Evolutionary conservation across 2,113 vertebrate species (phyloP).

Genomic region (Lipotes vexillifer): DNA sequence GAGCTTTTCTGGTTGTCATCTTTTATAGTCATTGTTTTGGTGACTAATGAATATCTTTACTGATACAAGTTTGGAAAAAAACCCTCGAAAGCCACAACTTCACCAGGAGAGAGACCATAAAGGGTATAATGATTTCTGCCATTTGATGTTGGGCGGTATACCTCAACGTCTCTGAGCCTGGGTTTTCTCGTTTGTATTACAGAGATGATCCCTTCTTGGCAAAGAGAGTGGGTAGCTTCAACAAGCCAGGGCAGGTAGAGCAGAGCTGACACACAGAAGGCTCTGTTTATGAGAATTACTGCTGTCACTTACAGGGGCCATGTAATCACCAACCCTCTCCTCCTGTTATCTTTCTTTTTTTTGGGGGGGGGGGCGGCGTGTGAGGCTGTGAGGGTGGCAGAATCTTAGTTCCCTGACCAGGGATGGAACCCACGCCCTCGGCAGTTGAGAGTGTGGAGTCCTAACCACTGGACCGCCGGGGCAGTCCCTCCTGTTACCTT

Average conservation of each 20-base stretch:
- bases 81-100: not conserved
- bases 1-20: not conserved
- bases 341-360: not conserved
- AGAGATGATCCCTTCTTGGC: not conserved
- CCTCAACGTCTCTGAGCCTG: not conserved
- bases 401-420: no score
- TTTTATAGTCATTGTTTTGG: not conserved
- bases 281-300: not conserved
- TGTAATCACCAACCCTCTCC: accelerated
- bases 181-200: not conserved
- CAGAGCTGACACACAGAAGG: not conserved
- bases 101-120: no score
- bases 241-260: not conserved
- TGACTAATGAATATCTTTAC: not conserved
- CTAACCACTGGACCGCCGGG: no score
- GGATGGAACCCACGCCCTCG: no score
- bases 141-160: not conserved
- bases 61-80: not conserved
- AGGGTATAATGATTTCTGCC: not conserved
- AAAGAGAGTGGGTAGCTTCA: not conserved
- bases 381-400: no score
- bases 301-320: not conserved
- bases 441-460: no score
- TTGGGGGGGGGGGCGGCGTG: accelerated
- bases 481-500: not conserved